Evolutionary conservation across 2,888 invertebrate species (phyloP).

Genomic region (Yponomeuta evonymella): DNA sequence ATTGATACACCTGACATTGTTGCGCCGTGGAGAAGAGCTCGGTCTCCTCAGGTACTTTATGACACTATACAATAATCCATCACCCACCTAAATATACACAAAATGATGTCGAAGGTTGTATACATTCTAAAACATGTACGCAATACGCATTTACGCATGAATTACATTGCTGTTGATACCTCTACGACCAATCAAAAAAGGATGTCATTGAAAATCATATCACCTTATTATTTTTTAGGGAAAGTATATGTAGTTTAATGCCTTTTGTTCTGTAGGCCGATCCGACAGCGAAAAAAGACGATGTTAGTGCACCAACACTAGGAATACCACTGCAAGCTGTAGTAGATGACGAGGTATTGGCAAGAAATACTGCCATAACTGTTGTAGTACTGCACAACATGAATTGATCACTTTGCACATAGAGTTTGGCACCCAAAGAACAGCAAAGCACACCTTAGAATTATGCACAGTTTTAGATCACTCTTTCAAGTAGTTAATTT

Average conservation of each 20-base stretch:
- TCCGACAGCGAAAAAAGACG: slow-evolving; percentile 48
- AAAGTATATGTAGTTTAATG: slow-evolving; percentile 52
- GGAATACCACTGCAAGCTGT: slow-evolving; percentile 35
- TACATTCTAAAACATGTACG: too few species aligned
- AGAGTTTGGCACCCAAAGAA: slow-evolving; percentile 2
- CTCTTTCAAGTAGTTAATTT: slow-evolving; percentile 15
- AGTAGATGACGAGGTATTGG: slow-evolving; percentile 56
- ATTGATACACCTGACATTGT: slow-evolving; percentile 47
- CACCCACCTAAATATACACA: neutral
- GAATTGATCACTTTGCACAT: slow-evolving; percentile 3
- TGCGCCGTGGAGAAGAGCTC: slow-evolving; percentile 55
- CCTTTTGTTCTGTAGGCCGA: slow-evolving; percentile 66
- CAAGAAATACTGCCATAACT: slow-evolving; percentile 25
- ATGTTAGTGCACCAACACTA: slow-evolving; percentile 51
- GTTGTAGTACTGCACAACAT: slow-evolving; percentile 20
- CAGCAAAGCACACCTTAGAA: slow-evolving; percentile 8
- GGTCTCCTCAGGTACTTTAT: slow-evolving; percentile 58
- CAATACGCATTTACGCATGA: too few species aligned
- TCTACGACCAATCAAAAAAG: too few species aligned
- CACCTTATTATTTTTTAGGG: neutral
- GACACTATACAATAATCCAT: slow-evolving; percentile 12
- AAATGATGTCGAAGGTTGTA: slow-evolving; percentile 1
- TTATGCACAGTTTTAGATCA: neutral
- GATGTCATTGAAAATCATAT: too few species aligned
- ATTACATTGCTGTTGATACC: too few species aligned